phyloP scores from a whole-genome alignment of 1,140 invertebrate genomes.

The Vollenhovia emeryi region DNA sequence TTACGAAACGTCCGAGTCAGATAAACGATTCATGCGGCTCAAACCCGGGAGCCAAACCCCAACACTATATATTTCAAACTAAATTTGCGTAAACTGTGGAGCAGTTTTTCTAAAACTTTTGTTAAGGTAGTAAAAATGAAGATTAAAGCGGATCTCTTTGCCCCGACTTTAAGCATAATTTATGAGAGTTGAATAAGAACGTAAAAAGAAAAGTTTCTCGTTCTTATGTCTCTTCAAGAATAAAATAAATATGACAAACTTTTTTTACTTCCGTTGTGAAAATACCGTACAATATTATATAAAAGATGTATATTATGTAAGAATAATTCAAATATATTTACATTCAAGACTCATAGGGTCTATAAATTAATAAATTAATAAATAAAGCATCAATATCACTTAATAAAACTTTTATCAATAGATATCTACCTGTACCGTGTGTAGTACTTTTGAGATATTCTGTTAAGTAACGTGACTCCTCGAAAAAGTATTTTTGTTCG shows the following conservation, averaged over 20 bases:
- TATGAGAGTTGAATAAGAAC: background rate
- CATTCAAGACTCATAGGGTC: background rate
- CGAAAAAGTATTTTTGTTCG: background rate
- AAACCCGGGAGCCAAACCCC: too few relatives aligned
- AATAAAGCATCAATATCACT: background rate
- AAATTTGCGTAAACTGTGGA: constrained; percentile 1
- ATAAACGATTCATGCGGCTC: too few relatives aligned
- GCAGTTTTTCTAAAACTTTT: background rate
- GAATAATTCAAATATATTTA: background rate
- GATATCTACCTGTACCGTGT: too few relatives aligned
- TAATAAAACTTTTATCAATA: background rate
- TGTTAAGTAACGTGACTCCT: background rate
- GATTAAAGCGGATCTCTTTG: background rate
- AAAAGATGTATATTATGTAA: too few relatives aligned
- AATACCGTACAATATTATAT: background rate
- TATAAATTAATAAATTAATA: background rate
- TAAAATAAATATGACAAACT: background rate
- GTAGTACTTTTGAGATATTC: background rate
- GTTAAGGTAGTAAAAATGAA: background rate
- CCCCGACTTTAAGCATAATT: background rate
- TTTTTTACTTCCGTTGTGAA: background rate
- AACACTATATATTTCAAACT: background rate
- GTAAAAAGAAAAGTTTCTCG: background rate
- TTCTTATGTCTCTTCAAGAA: background rate
- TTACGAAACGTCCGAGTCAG: too few relatives aligned